Conservation (phyloP, 2,888 invertebrate species). For the Hemaris fuciformis region DNA sequence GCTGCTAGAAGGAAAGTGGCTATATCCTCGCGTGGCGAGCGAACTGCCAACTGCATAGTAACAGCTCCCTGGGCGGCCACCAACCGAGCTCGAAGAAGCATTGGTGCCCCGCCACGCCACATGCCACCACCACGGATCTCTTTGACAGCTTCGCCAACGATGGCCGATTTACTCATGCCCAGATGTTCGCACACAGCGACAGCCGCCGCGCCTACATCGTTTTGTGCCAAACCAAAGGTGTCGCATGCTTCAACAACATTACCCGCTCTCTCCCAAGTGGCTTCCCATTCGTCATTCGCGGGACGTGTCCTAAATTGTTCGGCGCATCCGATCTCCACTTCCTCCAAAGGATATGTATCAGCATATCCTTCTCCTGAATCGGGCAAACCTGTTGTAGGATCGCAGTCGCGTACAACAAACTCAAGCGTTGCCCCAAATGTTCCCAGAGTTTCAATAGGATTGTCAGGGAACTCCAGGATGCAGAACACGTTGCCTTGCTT, state of each 20-base stretch:
- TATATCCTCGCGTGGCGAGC: slow-evolving; percentile 92
- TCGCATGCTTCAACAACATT: slow-evolving; percentile 90
- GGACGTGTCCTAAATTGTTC: slow-evolving; percentile 64
- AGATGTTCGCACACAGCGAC: slow-evolving; percentile 68
- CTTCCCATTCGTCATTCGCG: slow-evolving; percentile 73
- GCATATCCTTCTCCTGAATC: slow-evolving; percentile 97
- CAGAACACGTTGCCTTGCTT: slow-evolving; percentile 93
- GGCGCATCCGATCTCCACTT: slow-evolving; percentile 76
- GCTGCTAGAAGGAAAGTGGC: slow-evolving; percentile 93
- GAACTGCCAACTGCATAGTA: slow-evolving; percentile 95
- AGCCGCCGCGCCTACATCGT: slow-evolving; percentile 61
- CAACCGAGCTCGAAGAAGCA: slow-evolving; percentile 92
- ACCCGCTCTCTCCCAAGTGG: slow-evolving; percentile 89
- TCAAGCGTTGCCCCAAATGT: slow-evolving; percentile 94
- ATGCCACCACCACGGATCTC: slow-evolving; percentile 83
- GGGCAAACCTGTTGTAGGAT: slow-evolving; percentile 95
- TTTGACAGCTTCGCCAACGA: slow-evolving; percentile 66
- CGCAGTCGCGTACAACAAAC: slow-evolving; percentile 97
- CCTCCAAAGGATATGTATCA: slow-evolving; percentile 97
- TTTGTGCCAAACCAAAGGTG: slow-evolving; percentile 91
- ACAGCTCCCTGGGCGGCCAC: slow-evolving; percentile 88
- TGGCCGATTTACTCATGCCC: slow-evolving; percentile 56
- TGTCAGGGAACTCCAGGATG: slow-evolving; percentile 84
- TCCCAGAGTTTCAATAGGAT: slow-evolving; percentile 85
- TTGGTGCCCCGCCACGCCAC: slow-evolving; percentile 94